phyloP scores from a whole-genome alignment of 2,113 vertebrate species.

The Bambusicola thoracicus region DNA sequence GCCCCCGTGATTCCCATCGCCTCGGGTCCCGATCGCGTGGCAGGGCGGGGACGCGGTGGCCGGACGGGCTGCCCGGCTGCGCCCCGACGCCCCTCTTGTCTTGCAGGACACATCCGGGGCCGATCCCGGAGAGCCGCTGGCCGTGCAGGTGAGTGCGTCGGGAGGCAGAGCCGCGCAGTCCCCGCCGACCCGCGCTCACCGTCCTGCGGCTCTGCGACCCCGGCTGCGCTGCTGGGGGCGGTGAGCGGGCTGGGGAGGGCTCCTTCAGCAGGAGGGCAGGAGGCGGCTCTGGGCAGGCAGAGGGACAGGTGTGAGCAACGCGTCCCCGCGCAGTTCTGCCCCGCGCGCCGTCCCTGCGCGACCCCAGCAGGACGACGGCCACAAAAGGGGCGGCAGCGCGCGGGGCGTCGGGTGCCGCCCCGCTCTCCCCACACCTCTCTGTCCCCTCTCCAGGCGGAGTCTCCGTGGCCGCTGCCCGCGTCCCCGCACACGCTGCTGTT shows the following conservation, averaged over 20 bases:
- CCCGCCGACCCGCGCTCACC: no score
- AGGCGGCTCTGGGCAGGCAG: not conserved
- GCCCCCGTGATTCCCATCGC: rapidly evolving
- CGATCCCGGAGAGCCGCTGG: rapidly evolving
- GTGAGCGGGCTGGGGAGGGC: not conserved
- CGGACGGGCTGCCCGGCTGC: rapidly evolving
- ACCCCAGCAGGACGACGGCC: rapidly evolving
- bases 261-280: not conserved
- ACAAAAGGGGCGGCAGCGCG: rapidly evolving
- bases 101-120: not conserved
- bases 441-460: not conserved
- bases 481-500: conserved; percentile 81
- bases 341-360: not conserved
- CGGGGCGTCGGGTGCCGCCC: not conserved
- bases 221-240: not conserved
- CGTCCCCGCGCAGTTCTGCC: no score
- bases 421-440: not conserved
- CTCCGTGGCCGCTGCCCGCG: conserved; percentile 51
- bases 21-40: rapidly evolving
- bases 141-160: not conserved
- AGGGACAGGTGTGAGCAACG: not conserved
- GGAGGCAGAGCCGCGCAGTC: not conserved
- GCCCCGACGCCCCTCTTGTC: not conserved
- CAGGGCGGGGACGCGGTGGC: rapidly evolving
- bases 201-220: no score